phyloP scores from a whole-genome alignment of 2,888 invertebrate species.

The Chrysolina americana region DNA sequence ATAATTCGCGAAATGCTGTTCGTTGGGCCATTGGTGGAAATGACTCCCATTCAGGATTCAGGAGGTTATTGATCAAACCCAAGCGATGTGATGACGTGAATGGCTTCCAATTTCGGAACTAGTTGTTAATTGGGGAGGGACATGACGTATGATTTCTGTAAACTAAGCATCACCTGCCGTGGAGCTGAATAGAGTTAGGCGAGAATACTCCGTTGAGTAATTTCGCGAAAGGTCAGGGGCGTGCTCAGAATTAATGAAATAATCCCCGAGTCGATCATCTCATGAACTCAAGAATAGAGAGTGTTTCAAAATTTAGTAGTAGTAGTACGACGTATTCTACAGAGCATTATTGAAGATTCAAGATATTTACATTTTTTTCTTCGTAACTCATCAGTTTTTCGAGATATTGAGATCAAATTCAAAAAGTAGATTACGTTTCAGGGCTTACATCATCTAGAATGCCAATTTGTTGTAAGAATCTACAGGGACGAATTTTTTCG shows the following conservation, averaged over 20 bases:
- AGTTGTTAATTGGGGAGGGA: background rate
- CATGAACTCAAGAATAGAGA: too few species aligned
- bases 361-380: too few species aligned
- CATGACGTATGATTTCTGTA: slow-evolving; percentile 18
- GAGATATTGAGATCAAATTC: too few species aligned
- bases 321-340: too few species aligned
- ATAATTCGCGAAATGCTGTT: slow-evolving; percentile 14
- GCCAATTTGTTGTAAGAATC: too few species aligned
- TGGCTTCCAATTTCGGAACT: slow-evolving; percentile 17
- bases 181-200: background rate
- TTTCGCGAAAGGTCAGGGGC: background rate
- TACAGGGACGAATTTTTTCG: too few species aligned
- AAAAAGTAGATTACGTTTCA: too few species aligned
- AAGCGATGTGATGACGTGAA: slow-evolving; percentile 31
- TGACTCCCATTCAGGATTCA: slow-evolving; percentile 37
- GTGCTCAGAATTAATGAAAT: background rate
- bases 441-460: too few species aligned
- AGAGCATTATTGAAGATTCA: too few species aligned
- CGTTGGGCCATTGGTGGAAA: slow-evolving; percentile 5
- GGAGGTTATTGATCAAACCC: slow-evolving; percentile 46
- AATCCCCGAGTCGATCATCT: too few species aligned
- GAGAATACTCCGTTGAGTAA: background rate
- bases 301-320: too few species aligned
- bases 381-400: too few species aligned
- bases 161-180: background rate